Evolutionary conservation across 1,140 invertebrate genomes (phyloP).

Genomic region (Meteorus sp.): DNA sequence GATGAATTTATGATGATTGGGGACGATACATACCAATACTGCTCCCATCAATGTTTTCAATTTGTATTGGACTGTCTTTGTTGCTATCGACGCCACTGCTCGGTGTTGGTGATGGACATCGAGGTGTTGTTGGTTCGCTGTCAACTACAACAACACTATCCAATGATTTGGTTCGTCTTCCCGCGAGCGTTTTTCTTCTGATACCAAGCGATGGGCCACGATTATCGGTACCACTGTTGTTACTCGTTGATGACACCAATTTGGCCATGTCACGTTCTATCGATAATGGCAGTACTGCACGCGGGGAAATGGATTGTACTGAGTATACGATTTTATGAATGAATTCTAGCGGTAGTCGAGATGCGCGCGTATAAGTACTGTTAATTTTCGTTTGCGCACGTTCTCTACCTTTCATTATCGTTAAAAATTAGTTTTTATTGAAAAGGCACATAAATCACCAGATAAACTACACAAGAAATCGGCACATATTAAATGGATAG

Average conservation of each 20-base stretch:
- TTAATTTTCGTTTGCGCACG: background rate
- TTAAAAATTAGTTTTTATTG: background rate
- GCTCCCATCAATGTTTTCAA: constrained; percentile 76
- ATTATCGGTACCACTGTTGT: background rate
- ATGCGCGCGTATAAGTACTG: background rate
- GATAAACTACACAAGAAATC: background rate
- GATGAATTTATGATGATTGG: background rate
- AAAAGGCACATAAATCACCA: background rate
- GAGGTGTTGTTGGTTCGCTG: constrained; percentile 59
- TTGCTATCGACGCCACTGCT: constrained; percentile 87
- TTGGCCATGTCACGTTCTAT: constrained; percentile 61
- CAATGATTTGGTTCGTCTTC: constrained; percentile 54
- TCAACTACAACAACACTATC: constrained; percentile 54
- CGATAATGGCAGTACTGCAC: constrained; percentile 56
- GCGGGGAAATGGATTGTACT: constrained; percentile 42
- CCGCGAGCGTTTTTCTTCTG: constrained; percentile 40
- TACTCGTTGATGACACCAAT: constrained; percentile 45
- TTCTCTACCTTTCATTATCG: background rate
- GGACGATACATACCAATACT: constrained; percentile 59
- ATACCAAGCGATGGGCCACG: constrained; percentile 3
- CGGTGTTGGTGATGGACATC: constrained; percentile 85
- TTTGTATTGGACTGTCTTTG: constrained; percentile 90
- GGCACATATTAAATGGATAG: background rate
- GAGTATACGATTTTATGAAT: constrained; percentile 34
- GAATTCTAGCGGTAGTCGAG: constrained; percentile 2